A percentile compares a stretch with the other conserved stretches of the same genome.
phyloP scores from a whole-genome alignment of 2,113 vertebrate species.

The Leptosomus discolor region DNA sequence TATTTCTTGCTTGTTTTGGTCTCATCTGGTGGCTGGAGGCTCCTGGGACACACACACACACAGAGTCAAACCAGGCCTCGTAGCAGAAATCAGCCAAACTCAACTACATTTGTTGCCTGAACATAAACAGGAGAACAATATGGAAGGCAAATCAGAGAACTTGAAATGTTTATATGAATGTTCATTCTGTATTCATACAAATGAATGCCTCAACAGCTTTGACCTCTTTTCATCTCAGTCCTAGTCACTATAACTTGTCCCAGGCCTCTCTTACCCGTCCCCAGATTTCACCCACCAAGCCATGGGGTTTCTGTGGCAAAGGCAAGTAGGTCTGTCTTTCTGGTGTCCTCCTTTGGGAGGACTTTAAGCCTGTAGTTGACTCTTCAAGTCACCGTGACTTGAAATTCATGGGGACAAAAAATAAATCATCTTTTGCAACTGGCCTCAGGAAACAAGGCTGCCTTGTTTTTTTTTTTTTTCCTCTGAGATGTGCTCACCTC shows the following conservation, averaged over 20 bases:
- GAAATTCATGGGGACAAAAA: not conserved
- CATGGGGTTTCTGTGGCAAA: not conserved
- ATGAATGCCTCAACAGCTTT: not conserved
- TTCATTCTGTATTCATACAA: not conserved
- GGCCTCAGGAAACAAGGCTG: not conserved
- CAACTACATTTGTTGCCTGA: not conserved
- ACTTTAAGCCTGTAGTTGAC: not conserved
- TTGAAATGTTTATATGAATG: not conserved
- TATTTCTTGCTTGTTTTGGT: not conserved
- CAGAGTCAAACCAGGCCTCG: rapidly evolving
- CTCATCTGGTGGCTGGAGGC: not conserved
- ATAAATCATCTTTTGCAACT: not conserved
- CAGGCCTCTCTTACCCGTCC: not conserved
- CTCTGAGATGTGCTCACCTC: not conserved
- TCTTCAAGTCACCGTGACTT: not conserved
- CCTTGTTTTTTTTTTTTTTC: too few relatives aligned
- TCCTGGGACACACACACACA: not conserved
- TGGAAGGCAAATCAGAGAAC: not conserved
- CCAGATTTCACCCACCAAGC: not conserved
- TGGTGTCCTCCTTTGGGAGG: not conserved
- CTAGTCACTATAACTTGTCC: not conserved
- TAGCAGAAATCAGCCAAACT: not conserved
- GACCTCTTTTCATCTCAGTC: not conserved
- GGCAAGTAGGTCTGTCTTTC: not conserved
- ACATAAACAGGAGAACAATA: not conserved